Evolutionary conservation across 2,797 vertebrate genomes (phyloP).

Genomic region (Halcyon badia): DNA sequence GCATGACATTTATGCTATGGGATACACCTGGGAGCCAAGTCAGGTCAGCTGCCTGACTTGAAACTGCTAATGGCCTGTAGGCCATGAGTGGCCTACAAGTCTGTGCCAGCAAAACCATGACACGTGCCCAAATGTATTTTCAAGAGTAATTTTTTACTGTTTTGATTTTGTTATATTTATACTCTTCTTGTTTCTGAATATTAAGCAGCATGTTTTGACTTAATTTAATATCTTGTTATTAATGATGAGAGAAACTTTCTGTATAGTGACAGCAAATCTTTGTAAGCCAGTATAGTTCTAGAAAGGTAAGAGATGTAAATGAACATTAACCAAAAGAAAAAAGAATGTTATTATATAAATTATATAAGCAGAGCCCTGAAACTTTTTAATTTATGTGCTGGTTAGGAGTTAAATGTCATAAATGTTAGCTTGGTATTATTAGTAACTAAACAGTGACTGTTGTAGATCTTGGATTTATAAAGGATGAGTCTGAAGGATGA

Average conservation of each 20-base stretch:
- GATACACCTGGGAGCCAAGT: background rate
- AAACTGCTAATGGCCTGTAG: background rate
- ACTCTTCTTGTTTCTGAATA: background rate
- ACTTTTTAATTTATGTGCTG: conserved; percentile 36
- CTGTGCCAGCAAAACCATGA: too few relatives aligned
- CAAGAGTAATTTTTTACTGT: background rate
- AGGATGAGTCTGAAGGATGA: background rate
- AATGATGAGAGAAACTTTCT: conserved; percentile 45
- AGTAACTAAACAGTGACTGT: conserved; percentile 60
- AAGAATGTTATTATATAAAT: background rate
- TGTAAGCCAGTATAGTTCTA: conserved; percentile 33
- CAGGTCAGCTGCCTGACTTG: background rate
- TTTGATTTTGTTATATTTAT: background rate
- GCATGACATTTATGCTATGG: background rate
- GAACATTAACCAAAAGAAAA: conserved; percentile 54
- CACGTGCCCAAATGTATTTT: background rate
- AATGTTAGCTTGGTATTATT: conserved; percentile 35
- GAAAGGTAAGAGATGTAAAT: conserved; percentile 29
- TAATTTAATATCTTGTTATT: conserved; percentile 55
- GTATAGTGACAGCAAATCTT: conserved; percentile 48
- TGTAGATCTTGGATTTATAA: conserved; percentile 9
- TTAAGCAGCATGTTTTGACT: conserved; percentile 51
- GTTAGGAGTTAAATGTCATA: conserved; percentile 61
- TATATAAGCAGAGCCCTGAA: conserved; percentile 10
- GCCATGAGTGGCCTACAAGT: background rate